A percentile compares a stretch with the other conserved stretches of the same genome.
phyloP scores from a whole-genome alignment of 2,113 vertebrate genomes.

The Pelusios castaneus region DNA sequence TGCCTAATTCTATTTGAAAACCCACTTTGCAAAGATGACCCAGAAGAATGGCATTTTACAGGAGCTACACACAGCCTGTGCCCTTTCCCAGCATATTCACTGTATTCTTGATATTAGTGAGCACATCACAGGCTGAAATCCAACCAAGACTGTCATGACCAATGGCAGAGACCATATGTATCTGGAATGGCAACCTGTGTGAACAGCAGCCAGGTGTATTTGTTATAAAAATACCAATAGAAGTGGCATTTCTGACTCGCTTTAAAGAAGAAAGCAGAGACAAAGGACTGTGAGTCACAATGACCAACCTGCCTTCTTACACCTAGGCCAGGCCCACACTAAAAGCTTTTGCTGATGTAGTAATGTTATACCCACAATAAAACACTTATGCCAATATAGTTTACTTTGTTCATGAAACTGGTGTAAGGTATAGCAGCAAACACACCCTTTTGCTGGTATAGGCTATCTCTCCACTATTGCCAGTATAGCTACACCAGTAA shows the following conservation, averaged over 20 bases:
- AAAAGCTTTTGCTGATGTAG: not conserved
- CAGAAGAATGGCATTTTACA: not conserved
- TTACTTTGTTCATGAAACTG: not conserved
- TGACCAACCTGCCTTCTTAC: not conserved
- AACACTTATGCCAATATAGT: not conserved
- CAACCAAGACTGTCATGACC: not conserved
- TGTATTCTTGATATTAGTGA: not conserved
- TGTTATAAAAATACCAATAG: not conserved
- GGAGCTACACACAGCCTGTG: not conserved
- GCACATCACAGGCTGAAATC: not conserved
- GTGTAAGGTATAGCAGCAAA: not conserved
- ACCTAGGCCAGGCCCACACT: not conserved
- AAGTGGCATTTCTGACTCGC: not conserved
- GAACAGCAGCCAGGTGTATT: not conserved
- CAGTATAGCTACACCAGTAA: not conserved
- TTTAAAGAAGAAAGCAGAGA: not conserved
- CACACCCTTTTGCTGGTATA: not conserved
- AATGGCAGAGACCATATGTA: not conserved
- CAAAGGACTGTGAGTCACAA: not conserved
- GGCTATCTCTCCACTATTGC: not conserved
- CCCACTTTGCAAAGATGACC: not conserved
- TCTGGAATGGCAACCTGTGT: not conserved
- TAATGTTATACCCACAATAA: not conserved
- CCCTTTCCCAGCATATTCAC: not conserved
- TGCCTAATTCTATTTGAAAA: not conserved